phyloP scores from a whole-genome alignment of 2,113 vertebrate species.

The Xyliphius kryptos region DNA sequence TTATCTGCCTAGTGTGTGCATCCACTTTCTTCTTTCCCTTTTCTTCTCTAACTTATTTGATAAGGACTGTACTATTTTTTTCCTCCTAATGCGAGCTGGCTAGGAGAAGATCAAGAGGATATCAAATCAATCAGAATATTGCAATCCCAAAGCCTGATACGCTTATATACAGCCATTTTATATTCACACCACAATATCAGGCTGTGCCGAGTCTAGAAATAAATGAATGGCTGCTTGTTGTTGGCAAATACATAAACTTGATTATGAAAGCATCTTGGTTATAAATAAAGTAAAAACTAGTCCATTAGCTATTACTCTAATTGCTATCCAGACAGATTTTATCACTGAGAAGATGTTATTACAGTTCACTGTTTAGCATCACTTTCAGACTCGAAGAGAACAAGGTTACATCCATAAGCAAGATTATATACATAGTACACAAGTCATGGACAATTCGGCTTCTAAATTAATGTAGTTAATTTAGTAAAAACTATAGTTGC shows the following conservation, averaged over 20 bases:
- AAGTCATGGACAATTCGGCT: too few relatives aligned
- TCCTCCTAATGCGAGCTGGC: too few relatives aligned
- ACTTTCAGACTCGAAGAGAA: too few relatives aligned
- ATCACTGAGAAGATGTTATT: not conserved
- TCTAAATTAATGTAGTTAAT: too few relatives aligned
- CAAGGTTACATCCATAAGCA: too few relatives aligned
- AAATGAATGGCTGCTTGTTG: not conserved
- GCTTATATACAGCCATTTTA: not conserved
- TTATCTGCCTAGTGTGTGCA: not conserved
- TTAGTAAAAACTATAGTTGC: too few relatives aligned
- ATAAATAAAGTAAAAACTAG: not conserved
- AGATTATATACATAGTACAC: too few relatives aligned
- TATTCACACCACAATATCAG: not conserved
- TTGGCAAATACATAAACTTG: not conserved
- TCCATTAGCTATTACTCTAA: not conserved
- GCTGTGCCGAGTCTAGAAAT: not conserved
- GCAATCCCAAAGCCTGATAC: not conserved
- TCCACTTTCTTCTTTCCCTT: conserved; percentile 1
- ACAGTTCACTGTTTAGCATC: too few relatives aligned
- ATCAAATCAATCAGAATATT: conserved; percentile 1
- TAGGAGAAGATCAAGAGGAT: not conserved
- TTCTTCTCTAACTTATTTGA: not conserved
- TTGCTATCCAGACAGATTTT: not conserved
- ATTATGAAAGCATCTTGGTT: not conserved
- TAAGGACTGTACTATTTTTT: not conserved